phyloP scores from a whole-genome alignment of 2,797 vertebrate genomes.

The Babyrousa celebensis region DNA sequence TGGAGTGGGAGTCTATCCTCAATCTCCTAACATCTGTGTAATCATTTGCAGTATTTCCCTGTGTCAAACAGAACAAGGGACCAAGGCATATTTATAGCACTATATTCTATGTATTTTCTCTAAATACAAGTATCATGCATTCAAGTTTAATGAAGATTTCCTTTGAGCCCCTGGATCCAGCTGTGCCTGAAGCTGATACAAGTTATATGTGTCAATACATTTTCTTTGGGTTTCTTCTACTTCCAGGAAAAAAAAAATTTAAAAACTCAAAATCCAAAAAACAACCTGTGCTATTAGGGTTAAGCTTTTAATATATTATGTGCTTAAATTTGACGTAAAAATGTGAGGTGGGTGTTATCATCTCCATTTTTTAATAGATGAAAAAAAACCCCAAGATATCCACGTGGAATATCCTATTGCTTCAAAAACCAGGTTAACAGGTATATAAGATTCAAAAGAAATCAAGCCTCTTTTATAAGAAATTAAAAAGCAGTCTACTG shows the following conservation, averaged over 20 bases:
- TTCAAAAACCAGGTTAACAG: neutral
- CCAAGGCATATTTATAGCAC: neutral
- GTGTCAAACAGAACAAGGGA: neutral
- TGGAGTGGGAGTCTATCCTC: too few relatives aligned
- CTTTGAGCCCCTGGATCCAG: neutral
- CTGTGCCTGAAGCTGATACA: constrained; percentile 28
- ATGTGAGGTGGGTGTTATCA: neutral
- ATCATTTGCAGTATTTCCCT: neutral
- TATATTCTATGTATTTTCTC: neutral
- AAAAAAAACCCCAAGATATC: neutral
- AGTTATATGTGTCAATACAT: neutral
- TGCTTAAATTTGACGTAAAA: constrained; percentile 9
- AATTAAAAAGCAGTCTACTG: neutral
- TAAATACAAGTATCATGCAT: neutral
- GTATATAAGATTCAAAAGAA: neutral
- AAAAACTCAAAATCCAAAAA: neutral
- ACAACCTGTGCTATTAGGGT: neutral
- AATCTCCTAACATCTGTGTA: neutral
- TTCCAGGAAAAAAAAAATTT: neutral
- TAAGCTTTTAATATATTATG: neutral
- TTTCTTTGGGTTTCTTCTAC: neutral
- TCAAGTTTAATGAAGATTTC: neutral
- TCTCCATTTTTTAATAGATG: neutral
- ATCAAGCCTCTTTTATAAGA: constrained; percentile 8
- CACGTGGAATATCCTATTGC: neutral